Evolutionary conservation across 1,140 invertebrate species (phyloP).

Genomic region (Helicoverpa zea): DNA sequence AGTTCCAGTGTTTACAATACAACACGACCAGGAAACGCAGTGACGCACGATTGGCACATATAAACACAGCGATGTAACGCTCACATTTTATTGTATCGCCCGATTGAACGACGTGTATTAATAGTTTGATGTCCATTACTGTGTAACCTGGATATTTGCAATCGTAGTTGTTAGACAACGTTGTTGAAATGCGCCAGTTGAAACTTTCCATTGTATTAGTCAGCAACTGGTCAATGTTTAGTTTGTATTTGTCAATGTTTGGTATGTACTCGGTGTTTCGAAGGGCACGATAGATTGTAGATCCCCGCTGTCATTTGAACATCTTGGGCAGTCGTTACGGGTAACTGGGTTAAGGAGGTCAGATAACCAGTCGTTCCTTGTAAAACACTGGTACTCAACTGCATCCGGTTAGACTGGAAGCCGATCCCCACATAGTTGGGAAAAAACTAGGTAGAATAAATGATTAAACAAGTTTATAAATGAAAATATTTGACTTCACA

Average conservation of each 20-base stretch:
- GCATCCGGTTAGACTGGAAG: no score
- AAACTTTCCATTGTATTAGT: neutral
- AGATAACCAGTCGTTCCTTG: no score
- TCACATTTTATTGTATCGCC: constrained; percentile 16
- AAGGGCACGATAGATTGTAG: no score
- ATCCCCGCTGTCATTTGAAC: no score
- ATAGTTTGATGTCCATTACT: constrained; percentile 26
- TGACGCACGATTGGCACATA: constrained; percentile 32
- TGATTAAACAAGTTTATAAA: neutral
- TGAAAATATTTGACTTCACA: constrained; percentile 24
- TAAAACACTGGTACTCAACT: no score
- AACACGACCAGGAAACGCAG: constrained; percentile 19
- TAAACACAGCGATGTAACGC: constrained; percentile 10
- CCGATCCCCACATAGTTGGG: no score
- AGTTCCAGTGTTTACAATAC: constrained; percentile 33
- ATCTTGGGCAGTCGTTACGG: no score
- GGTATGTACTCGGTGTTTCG: no score
- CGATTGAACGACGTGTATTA: constrained; percentile 1
- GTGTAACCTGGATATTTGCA: neutral
- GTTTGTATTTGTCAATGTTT: neutral
- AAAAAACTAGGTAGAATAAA: no score
- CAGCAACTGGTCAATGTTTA: neutral
- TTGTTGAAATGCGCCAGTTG: neutral
- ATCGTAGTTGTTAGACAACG: neutral
- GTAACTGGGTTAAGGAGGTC: no score